A percentile compares a stretch with the other conserved stretches of the same genome.
Conservation (phyloP, 1,140 invertebrate species). For the Hestina assimilis region DNA sequence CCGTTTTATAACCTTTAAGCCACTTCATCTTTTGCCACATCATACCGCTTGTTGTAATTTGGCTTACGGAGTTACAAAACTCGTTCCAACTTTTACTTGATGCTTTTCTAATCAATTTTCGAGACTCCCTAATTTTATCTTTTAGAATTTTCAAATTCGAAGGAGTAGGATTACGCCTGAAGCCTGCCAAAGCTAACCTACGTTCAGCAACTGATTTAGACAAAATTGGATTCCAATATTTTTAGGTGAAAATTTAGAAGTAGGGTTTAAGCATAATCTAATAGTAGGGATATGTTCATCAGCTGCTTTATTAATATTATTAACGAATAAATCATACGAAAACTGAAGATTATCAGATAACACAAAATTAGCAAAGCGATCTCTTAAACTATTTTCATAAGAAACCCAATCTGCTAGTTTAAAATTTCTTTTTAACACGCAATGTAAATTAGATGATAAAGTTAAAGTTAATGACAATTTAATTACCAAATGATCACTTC, state of each 20-base stretch:
- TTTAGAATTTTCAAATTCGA: constrained; percentile 8
- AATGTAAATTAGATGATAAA: not conserved
- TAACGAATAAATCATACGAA: constrained; percentile 12
- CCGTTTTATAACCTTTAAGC: too few species aligned
- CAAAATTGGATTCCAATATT: constrained; percentile 18
- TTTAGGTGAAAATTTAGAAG: constrained; percentile 12
- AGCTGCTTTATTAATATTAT: constrained; percentile 12
- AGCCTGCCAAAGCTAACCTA: constrained; percentile 3
- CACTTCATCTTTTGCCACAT: too few species aligned
- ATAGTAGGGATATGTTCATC: constrained; percentile 19
- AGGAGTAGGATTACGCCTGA: constrained; percentile 28
- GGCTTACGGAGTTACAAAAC: too few species aligned
- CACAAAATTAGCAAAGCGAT: not conserved
- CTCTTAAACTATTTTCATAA: not conserved
- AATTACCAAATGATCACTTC: constrained; percentile 34
- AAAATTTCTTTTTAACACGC: too few species aligned
- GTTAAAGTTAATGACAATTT: constrained; percentile 1
- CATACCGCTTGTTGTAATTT: too few species aligned
- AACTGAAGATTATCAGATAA: constrained; percentile 1
- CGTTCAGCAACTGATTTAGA: constrained; percentile 17
- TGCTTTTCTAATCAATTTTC: too few species aligned
- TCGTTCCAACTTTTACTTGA: too few species aligned
- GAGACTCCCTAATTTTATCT: too few species aligned
- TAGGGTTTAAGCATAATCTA: constrained; percentile 11
- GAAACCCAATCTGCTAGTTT: constrained; percentile 15